Percentiles rank a stretch among this genome's conserved stretches.
Evolutionary conservation across 2,797 vertebrate genomes (phyloP).

Genomic region (Cyclopterus lumpus): DNA sequence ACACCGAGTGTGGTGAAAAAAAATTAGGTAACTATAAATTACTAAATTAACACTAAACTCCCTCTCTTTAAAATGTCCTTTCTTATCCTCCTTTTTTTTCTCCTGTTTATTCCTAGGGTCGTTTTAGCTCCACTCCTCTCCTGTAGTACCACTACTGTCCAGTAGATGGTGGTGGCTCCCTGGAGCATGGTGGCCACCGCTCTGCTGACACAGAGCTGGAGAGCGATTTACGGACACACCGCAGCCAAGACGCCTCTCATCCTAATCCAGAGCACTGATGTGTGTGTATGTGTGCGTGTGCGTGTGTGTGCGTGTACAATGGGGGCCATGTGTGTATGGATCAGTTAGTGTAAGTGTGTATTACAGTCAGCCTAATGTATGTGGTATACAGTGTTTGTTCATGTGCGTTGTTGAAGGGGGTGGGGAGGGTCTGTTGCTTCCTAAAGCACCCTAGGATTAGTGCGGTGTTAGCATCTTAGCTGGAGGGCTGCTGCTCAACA

Average conservation of each 20-base stretch:
- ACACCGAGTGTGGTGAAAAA: background rate
- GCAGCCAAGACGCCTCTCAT: constrained; percentile 60
- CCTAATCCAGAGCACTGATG: constrained; percentile 47
- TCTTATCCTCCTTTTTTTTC: background rate
- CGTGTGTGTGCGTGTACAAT: background rate
- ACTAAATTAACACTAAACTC: background rate
- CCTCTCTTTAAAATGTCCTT: background rate
- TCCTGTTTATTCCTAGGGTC: background rate
- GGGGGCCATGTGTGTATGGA: constrained; percentile 1
- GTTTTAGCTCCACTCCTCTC: background rate
- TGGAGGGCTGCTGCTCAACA: constrained; percentile 71
- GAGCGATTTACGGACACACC: constrained; percentile 58
- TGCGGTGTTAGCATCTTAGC: constrained; percentile 77
- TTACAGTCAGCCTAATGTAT: constrained; percentile 25
- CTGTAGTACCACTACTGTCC: constrained; percentile 70
- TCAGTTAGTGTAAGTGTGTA: constrained; percentile 28
- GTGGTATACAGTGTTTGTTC: constrained; percentile 20
- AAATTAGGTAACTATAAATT: background rate
- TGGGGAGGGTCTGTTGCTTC: constrained; percentile 44
- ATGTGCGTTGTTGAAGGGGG: constrained; percentile 21
- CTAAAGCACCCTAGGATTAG: constrained; percentile 73
- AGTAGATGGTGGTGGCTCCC: constrained; percentile 83
- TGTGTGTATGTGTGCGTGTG: background rate
- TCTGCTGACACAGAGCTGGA: constrained; percentile 55
- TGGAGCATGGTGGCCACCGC: constrained; percentile 68